Evolutionary conservation across 2,113 vertebrate genomes (phyloP), one percentile per base, ranked within the genome.

Genomic region (Syngnathoides biaculeatus): DNA sequence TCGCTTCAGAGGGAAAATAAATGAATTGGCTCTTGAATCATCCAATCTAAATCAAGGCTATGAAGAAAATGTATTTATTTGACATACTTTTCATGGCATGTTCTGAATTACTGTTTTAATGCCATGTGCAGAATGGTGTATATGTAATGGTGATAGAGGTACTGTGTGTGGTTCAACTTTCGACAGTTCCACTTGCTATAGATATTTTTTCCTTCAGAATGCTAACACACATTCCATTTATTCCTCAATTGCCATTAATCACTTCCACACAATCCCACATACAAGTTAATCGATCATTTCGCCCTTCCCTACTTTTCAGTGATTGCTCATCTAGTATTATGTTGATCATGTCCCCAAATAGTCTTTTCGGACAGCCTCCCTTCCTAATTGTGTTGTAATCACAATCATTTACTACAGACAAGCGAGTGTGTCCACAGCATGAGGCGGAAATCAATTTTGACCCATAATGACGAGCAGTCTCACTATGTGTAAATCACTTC

Each of bases 391-490:
- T 38, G 8, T 39, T 40, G 58, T 39, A 20, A 39, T 39, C 19
- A 35, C 56, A 39, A 20, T 39, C 58, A 39, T 60, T 60, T 60
- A 2, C 30, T 39, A 19, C 17, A 60, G 35, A 60, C 30, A 61
- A 12, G 38, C 20, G 0, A 13, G 4, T 20, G 20, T 39, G 8
- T n/a, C 10, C 10, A 10, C 11, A 4, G 11, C 52, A 11, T 39
- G 17, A 19, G 35, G 10, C 19, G 11, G 19, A 35, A 40, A 3
- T 39, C 9, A 11, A n/a, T 39, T 60, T 40, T 38, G 27, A 9
- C 27, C 13, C 52, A 14, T 55, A 65, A 72, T 35, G 26, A 27
- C 24, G 57, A 63, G 42, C 35, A 22, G 74, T 60, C 6, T 27
- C 64, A 8, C 42, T 22, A 30, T 48, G 62, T 61, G 42, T 13